These are phyloP conservation scores for Gymnogyps californianus DNA, from an alignment of 2,113 vertebrate species.

Conservation along the genomic window DNA sequence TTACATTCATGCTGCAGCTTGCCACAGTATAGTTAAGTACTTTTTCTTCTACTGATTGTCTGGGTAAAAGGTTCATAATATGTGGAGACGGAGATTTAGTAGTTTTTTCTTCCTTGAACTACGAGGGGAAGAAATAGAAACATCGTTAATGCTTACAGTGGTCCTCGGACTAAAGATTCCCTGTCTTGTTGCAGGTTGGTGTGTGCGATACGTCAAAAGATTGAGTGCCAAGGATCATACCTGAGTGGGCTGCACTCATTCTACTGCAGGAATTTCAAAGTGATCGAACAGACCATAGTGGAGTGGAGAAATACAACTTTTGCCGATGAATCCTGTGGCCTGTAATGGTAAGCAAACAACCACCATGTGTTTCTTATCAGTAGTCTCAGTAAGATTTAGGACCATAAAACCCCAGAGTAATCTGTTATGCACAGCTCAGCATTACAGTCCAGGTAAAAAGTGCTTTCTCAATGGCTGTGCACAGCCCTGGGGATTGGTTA, in stretches of 20 bases:
- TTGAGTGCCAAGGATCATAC: neutral
- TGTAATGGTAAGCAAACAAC: neutral
- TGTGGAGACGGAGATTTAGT: neutral
- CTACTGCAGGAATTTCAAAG: neutral
- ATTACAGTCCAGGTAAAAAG: neutral
- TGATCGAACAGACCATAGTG: accelerated
- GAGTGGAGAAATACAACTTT: neutral
- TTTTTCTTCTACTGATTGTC: neutral
- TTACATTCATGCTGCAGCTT: neutral
- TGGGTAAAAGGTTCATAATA: neutral
- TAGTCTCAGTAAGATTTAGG: neutral
- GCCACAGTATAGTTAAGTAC: neutral
- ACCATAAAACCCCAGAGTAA: neutral
- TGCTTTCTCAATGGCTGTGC: neutral
- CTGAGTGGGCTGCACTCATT: neutral
- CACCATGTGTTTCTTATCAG: neutral
- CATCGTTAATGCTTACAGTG: neutral
- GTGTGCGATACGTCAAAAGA: neutral
- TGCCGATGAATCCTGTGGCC: neutral
- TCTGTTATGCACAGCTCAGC: neutral
- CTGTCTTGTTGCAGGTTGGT: neutral
- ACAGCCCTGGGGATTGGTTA: neutral
- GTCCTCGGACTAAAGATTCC: neutral
- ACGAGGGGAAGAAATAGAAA: neutral
- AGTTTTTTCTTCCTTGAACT: neutral